Base-by-base conservation (phyloP, 1,140 invertebrate species). In the Drosophila leontia region DNA sequence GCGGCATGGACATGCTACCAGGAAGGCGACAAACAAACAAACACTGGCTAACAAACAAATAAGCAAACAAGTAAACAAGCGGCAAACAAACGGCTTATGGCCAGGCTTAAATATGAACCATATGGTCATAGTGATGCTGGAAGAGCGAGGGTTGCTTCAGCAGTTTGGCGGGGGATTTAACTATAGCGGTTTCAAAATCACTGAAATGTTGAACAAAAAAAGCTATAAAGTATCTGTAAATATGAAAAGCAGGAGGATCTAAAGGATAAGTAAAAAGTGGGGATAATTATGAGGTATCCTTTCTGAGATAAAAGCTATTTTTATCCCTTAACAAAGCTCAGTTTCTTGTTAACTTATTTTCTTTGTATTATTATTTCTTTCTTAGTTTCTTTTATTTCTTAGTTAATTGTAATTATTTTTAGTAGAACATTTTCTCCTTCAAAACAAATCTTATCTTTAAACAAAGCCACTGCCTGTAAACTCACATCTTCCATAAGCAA, bases 151-250 rank as follows among this genome's bases (percentile, higher is more conserved):
- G 35, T 32, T 37, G 48, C 34, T 35, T 37, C 0, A 13, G 12
- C 29, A 67, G 29, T 53, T 62, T 34, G 41, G 12, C 29, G 7
- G 15, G 44, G 9, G 12, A 32, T 35, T 23, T 35, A 8, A 12
- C 59, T 64, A 67, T 61, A 63, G 78, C 78, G 78, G 75, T 70
- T 78, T 68, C 53, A 69, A 81, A 82, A 82, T 78, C 72, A 75
- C 56, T 59, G 65, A 82, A 82, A 64, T 64, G 37, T 56, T 57
- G 7, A 3, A 17, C 9, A 42, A 42, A 63, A 63, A 23, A 63
- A 58, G 59, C 11, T 2, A 42, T 37, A 42, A 4, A 26, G 9
- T 57, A 32, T 19, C 13, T 32, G n/a, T 19, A 2, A 5, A 13
- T 26, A 48, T 15, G 7, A 5, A 34, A 17, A 9, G 5, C 4